Base-by-base conservation (phyloP, 2,113 vertebrate genomes). In the Bagarius yarrelli region DNA sequence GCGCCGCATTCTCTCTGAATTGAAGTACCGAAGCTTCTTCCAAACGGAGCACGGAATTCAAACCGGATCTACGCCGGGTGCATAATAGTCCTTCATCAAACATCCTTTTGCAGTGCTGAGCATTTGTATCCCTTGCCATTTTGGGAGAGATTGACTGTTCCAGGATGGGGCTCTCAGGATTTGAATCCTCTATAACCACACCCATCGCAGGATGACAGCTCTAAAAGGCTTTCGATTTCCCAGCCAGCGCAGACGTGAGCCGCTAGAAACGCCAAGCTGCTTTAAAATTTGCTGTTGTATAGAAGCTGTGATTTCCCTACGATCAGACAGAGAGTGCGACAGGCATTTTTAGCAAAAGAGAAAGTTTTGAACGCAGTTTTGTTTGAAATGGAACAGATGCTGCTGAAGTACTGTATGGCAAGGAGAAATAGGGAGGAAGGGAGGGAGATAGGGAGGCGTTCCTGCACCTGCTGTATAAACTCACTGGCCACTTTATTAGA, bases 61-160 rank as follows among this genome's bases (percentile, higher is more conserved):
- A 15, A 47, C 4, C 30, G 23, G 72, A 40, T 75, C 72, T 57
- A 14, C 53, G 1, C 3, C 5, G 32, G 27, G 56, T 75, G 36
- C 72, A 34, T 57, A 57, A 75, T 40, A 59, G 53, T 75, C 55
- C 52, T 75, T 75, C 55, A 15, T 72, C 70, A 72, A 75, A 75
- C 53, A 75, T 75, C 34, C 15, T 75, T 52, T 47, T 30, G 69
- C 40, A 25, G n/a, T 25, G 8, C 30, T 57, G 52, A 75, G 30
- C 21, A 55, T 53, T 69, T 57, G 52, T 36, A 57, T 57, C 15
- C 52, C 52, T 21, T 21, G 72, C 32, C 53, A 16, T 6, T 75
- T 75, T 14, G 0, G 32, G 19, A 40, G 72, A 75, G 72, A 75
- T 75, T 59, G 72, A 75, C 72, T 75, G 72, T 57, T 57, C 72